These are phyloP conservation scores for Halcyon leucocephala DNA, from an alignment of 2,797 vertebrate genomes.

Conservation along the genomic window DNA sequence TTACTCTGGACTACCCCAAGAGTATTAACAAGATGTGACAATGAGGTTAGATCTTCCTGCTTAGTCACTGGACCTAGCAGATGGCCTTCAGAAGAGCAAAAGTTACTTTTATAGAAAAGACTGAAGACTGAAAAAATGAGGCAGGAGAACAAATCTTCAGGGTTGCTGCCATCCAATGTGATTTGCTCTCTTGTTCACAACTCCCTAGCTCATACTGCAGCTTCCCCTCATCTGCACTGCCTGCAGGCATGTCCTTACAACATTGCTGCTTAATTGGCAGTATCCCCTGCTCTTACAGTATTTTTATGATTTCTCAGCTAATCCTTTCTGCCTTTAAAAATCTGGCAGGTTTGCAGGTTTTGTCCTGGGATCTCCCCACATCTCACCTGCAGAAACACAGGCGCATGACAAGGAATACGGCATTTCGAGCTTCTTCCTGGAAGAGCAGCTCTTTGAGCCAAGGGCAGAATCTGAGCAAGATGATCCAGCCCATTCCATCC, in stretches of 20 bases:
- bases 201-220: background rate
- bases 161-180: background rate
- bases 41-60: background rate
- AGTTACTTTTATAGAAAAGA: background rate
- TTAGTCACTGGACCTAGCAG: slow-evolving; percentile 13
- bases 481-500: background rate
- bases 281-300: background rate
- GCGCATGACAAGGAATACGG: slow-evolving; percentile 77
- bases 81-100: background rate
- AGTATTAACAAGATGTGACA: background rate
- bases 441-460: slow-evolving; percentile 77
- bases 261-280: background rate
- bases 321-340: background rate
- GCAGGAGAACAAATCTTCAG: background rate
- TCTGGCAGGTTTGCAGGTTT: slow-evolving; percentile 85
- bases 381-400: slow-evolving; percentile 77
- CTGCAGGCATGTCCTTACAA: background rate
- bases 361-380: slow-evolving; percentile 78
- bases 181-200: background rate
- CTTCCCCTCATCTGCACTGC: background rate
- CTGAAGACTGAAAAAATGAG: background rate
- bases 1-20: background rate
- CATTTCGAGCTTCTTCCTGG: slow-evolving; percentile 76
- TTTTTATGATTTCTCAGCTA: background rate
- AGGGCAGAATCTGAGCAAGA: background rate